Evolutionary conservation across 2,797 vertebrate genomes (phyloP), one percentile per base, ranked within the genome.

Genomic region (Dryobates pubescens): DNA sequence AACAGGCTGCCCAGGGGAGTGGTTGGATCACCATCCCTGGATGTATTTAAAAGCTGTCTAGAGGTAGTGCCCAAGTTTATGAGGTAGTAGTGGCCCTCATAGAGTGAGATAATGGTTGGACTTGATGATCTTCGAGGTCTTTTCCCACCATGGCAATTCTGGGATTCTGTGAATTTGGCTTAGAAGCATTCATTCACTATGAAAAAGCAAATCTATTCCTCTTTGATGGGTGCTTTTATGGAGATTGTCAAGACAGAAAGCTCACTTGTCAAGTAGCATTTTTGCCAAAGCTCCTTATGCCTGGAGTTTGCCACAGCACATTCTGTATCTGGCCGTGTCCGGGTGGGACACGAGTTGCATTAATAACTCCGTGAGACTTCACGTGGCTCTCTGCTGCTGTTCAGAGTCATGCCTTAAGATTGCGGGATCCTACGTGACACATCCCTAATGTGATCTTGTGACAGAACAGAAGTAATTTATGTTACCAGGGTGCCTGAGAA

Each of bases 401-500:
- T 83, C 1, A 0, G 61, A 94, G 38, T 86, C 84, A 75, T 47
- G 89, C 32, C 79, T 92, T 73, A 74, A 93, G 84, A 88, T 16
- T 67, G n/a, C 76, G 54, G 32, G 41, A 73, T 92, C 87, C 80
- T 89, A 68, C 38, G 73, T 93, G 76, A 95, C 87, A 70, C 75
- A 92, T 64, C 49, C 84, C 54, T 90, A 92, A 76, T 81, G 87
- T 79, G 87, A 82, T 94, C 92, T 81, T 92, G 73, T 86, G 92
- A 88, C 70, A 89, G 86, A 95, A 93, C 26, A 87, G 27, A 94
- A 95, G 88, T 77, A 86, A 95, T 94, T 92, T 83, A 73, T 87
- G 54, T 83, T 93, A 86, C 76, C 61, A 83, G 38, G 49, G 57
- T 90, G 76, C 67, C 59, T 83, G 34, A 92, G 65, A 13, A 76